Evolutionary conservation across 2,113 vertebrate genomes (phyloP).

Genomic region (Cnemophilus loriae): DNA sequence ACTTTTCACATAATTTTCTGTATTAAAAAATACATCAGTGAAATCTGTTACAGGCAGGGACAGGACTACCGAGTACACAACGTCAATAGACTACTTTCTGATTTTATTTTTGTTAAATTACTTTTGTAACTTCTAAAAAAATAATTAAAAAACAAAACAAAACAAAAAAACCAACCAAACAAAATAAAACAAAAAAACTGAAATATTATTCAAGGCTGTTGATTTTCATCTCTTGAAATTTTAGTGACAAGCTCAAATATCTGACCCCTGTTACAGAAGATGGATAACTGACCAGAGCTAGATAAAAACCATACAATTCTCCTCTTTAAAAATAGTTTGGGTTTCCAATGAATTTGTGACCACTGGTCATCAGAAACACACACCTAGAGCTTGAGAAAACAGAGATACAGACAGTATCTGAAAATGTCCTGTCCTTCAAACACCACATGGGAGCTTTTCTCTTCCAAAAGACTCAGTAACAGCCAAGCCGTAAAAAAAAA

Average conservation of each 20-base stretch:
- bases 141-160: slow-evolving; percentile 37
- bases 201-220: slow-evolving; percentile 59
- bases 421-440: slow-evolving; percentile 4
- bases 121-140: slow-evolving; percentile 70
- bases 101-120: slow-evolving; percentile 74
- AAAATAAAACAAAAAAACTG: background rate
- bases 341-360: slow-evolving; percentile 23
- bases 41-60: slow-evolving; percentile 77
- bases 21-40: slow-evolving; percentile 76
- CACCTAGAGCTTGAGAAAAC: background rate
- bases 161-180: background rate
- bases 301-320: slow-evolving; percentile 47
- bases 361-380: background rate
- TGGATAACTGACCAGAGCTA: slow-evolving; percentile 51
- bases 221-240: slow-evolving; percentile 58
- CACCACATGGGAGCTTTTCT: background rate
- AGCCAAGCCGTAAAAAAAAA: slow-evolving; percentile 29
- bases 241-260: slow-evolving; percentile 50
- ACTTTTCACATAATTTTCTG: slow-evolving; percentile 73
- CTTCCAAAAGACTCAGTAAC: slow-evolving; percentile 15
- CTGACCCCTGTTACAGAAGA: slow-evolving; percentile 58
- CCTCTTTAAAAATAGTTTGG: slow-evolving; percentile 33
- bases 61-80: slow-evolving; percentile 75
- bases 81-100: slow-evolving; percentile 68
- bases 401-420: slow-evolving; percentile 10